Conservation (phyloP, 1,140 invertebrate species). For the Cheumatopsyche charites region DNA sequence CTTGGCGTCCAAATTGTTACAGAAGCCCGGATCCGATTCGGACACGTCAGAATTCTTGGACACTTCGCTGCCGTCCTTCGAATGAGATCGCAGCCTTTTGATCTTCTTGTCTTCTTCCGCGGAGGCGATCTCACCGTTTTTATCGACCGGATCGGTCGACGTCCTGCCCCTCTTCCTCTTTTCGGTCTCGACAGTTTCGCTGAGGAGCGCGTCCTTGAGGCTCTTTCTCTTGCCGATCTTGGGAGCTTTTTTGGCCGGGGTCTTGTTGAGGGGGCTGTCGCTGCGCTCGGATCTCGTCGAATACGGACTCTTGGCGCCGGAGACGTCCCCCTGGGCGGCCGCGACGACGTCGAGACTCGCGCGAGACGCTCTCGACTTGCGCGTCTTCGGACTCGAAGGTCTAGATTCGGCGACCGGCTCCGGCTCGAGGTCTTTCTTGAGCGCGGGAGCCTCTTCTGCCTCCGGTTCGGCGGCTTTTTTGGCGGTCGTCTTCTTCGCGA, state of each 20-base stretch:
- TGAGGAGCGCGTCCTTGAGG: conserved; percentile 61
- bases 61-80: conserved; percentile 62
- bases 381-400: conserved; percentile 57
- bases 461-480: conserved; percentile 53
- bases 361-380: conserved; percentile 55
- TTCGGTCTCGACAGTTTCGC: conserved; percentile 59
- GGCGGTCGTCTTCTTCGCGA: conserved; percentile 53
- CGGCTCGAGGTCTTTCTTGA: conserved; percentile 47
- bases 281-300: conserved; percentile 63
- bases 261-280: conserved; percentile 57
- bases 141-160: conserved; percentile 56
- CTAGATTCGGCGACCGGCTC: conserved; percentile 52
- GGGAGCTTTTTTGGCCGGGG: conserved; percentile 59
- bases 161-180: conserved; percentile 59
- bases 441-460: background rate
- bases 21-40: conserved; percentile 49
- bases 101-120: conserved; percentile 61
- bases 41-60: conserved; percentile 63
- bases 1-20: background rate
- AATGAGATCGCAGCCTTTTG: conserved; percentile 65
- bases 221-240: conserved; percentile 70
- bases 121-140: conserved; percentile 51
- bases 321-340: conserved; percentile 43
- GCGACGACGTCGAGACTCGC: conserved; percentile 53
- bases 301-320: conserved; percentile 59